A percentile compares a stretch with the other conserved stretches of the same genome.
phyloP scores from a whole-genome alignment of 2,113 vertebrate genomes.

The Sprattus sprattus region DNA sequence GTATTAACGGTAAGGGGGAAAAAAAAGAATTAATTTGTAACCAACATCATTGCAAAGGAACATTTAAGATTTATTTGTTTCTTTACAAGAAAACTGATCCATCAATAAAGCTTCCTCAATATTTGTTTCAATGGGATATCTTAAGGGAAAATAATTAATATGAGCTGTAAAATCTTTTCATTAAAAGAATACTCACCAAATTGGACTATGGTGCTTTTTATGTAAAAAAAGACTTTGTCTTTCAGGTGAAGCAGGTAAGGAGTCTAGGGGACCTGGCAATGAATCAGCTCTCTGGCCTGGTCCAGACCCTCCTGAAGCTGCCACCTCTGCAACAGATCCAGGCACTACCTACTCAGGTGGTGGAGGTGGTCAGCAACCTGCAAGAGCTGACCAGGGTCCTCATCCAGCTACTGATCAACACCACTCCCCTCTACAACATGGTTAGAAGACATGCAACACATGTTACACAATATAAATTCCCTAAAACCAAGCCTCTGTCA shows the following conservation, averaged over 20 bases:
- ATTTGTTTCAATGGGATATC: not conserved
- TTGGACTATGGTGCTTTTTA: no score
- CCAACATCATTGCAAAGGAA: not conserved
- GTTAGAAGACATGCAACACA: slow-evolving; percentile 45
- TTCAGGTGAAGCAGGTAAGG: slow-evolving; percentile 50
- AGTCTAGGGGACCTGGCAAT: slow-evolving; percentile 40
- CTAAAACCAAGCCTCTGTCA: no score
- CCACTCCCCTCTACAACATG: slow-evolving; percentile 66
- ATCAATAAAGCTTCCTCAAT: not conserved
- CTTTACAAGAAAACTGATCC: not conserved
- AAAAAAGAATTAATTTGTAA: not conserved
- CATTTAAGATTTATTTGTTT: not conserved
- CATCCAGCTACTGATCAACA: slow-evolving; percentile 69
- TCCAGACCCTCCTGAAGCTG: slow-evolving; percentile 46
- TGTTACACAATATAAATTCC: not conserved
- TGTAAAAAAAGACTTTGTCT: not conserved
- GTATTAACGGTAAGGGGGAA: not conserved
- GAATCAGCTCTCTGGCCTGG: slow-evolving; percentile 24
- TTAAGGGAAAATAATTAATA: no score
- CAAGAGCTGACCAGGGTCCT: slow-evolving; percentile 61
- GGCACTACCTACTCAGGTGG: slow-evolving; percentile 54
- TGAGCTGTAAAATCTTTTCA: no score
- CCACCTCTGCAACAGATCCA: slow-evolving; percentile 45
- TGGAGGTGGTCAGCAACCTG: slow-evolving; percentile 51
- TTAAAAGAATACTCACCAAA: not conserved